Base-by-base conservation (phyloP, 1,140 invertebrate species). In the Drosophila nigromelanica region DNA sequence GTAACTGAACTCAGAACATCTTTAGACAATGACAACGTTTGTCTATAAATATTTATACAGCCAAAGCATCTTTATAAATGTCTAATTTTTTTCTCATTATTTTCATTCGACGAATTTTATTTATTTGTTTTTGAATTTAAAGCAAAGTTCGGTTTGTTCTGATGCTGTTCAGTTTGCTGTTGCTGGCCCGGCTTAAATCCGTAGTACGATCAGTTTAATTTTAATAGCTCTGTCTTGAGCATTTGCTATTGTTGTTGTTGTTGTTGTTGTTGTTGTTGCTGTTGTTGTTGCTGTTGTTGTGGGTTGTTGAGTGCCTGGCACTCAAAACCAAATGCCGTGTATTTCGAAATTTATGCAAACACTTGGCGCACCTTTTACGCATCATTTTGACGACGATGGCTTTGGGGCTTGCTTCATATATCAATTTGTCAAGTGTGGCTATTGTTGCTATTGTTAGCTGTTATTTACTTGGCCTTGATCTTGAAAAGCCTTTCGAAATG, bases 401-500 rank as follows among this genome's bases (percentile, higher is more conserved):
- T 52, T 58, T 61, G 27, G 37, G 43, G 59, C 81, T 76, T 81
- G 81, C 81, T 85, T 74, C 81, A 87, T 86, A 80, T 86, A 80
- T 80, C 73, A 86, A 58, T 73, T 80, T 74, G 35, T 74, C 42
- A 73, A 69, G 58, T 74, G 55, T 74, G 62, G 54, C 43, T 78
- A 63, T 73, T 76, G 43, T 59, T 60, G 62, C 50, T 47, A 14
- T 18, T 70, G 30, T 12, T 71, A n/a, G 14, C 47, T 59, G 54
- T 39, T 69, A 35, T 50, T 56, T 51, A 47, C 45, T 61, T 21
- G 82, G 83, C 82, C 83, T 89, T 89, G 83, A 89, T 89, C 83
- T 89, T 89, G 83, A 89, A 87, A 89, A 89, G 83, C 80, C 83
- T 87, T 87, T 87, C 82, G 82, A 87, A 87, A 87, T 87, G 68